Conservation (phyloP, 2,113 vertebrate genomes). For the Corythornis madagascariensis region DNA sequence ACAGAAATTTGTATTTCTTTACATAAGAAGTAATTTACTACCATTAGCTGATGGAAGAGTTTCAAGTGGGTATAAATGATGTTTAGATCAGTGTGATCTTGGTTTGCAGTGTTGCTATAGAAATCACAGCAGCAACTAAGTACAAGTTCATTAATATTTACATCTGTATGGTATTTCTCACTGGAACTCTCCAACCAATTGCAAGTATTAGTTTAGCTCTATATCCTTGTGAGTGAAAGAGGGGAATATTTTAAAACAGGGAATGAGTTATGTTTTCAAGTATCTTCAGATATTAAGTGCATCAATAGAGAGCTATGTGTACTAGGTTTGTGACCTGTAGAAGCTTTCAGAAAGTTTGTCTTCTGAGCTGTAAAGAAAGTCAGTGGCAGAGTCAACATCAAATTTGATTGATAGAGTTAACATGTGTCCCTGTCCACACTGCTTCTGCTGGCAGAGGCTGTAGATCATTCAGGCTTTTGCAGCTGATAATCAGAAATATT, state of each 20-base stretch:
- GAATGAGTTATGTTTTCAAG: background rate
- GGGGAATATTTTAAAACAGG: background rate
- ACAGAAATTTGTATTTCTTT: background rate
- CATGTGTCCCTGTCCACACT: fast-evolving
- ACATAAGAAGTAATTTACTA: background rate
- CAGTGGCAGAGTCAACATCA: background rate
- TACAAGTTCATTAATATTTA: background rate
- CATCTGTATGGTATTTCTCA: background rate
- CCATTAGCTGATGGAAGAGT: background rate
- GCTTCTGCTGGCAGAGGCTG: background rate
- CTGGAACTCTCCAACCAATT: background rate
- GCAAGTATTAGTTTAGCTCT: background rate
- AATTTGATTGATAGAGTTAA: background rate
- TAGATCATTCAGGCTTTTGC: background rate
- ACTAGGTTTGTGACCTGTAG: background rate
- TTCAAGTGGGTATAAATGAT: background rate
- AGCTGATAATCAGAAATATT: background rate
- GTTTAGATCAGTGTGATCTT: background rate
- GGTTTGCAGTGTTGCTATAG: background rate
- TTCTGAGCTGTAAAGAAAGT: background rate
- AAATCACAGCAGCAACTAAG: too few species aligned
- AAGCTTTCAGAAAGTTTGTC: background rate
- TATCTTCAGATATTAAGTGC: background rate
- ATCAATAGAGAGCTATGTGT: background rate
- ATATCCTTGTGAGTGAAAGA: background rate